Conservation (phyloP, 2,888 invertebrate species). For the Therioaphis trifolii region DNA sequence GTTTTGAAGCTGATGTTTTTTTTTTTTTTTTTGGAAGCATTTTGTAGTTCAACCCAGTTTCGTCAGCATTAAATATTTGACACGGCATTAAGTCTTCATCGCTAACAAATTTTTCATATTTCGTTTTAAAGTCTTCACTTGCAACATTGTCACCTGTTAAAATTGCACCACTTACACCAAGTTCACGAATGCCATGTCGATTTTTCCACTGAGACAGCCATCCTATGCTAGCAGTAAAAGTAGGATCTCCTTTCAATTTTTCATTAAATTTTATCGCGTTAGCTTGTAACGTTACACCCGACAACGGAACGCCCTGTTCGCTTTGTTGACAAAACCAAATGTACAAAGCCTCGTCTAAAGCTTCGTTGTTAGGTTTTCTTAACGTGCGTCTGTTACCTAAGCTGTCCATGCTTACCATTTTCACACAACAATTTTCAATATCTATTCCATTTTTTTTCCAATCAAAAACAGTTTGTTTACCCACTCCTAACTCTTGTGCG, state of each 20-base stretch:
- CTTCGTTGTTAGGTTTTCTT: conserved; percentile 17
- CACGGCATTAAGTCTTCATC: conserved; percentile 53
- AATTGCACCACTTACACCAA: conserved; percentile 65
- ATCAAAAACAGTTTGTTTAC: too few species aligned
- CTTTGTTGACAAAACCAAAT: conserved; percentile 30
- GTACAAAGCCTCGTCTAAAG: conserved; percentile 37
- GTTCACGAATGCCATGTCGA: conserved; percentile 42
- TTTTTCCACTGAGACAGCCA: neutral
- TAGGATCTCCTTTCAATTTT: conserved; percentile 39
- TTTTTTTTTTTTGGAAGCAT: conserved; percentile 65
- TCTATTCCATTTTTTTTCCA: too few species aligned
- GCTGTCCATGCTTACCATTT: conserved; percentile 20
- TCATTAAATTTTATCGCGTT: conserved; percentile 43
- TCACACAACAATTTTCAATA: too few species aligned
- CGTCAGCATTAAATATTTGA: conserved; percentile 66
- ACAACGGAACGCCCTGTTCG: conserved; percentile 35
- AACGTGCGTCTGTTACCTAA: conserved; percentile 42
- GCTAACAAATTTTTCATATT: conserved; percentile 45
- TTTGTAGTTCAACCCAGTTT: conserved; percentile 66
- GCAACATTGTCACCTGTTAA: conserved; percentile 62
- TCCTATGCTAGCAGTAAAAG: conserved; percentile 12
- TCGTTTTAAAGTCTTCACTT: conserved; percentile 64
- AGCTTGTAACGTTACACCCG: conserved; percentile 33
- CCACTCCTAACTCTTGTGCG: too few species aligned
- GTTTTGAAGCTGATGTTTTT: conserved; percentile 65